phyloP scores from a whole-genome alignment of 2,797 vertebrate species.

The Anguilla anguilla region DNA sequence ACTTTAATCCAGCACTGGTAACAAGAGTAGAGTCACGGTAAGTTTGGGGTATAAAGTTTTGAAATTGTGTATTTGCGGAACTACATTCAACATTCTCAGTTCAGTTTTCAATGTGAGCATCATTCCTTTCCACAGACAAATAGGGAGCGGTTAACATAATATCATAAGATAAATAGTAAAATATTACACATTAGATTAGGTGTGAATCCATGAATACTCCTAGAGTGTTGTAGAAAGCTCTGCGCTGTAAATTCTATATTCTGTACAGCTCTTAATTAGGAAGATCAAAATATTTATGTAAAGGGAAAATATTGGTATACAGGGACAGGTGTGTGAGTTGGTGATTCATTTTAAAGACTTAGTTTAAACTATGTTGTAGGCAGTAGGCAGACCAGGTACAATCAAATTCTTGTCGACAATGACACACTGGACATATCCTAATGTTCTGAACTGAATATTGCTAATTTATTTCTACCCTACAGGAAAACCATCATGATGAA shows the following conservation, averaged over 20 bases:
- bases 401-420: not conserved
- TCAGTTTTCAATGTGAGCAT: not conserved
- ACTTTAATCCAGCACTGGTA: not conserved
- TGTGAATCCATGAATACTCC: not conserved
- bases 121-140: not conserved
- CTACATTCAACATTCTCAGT: not conserved
- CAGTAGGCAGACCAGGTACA: not conserved
- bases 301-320: not conserved
- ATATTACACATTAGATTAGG: not conserved
- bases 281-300: not conserved
- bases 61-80: not conserved
- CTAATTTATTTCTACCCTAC: not conserved
- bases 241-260: too few relatives aligned
- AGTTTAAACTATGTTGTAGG: not conserved
- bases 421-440: not conserved
- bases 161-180: not conserved
- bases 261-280: not conserved
- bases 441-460: not conserved
- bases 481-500: constrained; percentile 27
- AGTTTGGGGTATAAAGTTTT: not conserved
- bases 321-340: not conserved
- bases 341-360: not conserved
- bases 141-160: not conserved
- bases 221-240: not conserved
- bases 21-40: not conserved